phyloP scores from a whole-genome alignment of 2,888 invertebrate species.

The Drosophila vallismaia region DNA sequence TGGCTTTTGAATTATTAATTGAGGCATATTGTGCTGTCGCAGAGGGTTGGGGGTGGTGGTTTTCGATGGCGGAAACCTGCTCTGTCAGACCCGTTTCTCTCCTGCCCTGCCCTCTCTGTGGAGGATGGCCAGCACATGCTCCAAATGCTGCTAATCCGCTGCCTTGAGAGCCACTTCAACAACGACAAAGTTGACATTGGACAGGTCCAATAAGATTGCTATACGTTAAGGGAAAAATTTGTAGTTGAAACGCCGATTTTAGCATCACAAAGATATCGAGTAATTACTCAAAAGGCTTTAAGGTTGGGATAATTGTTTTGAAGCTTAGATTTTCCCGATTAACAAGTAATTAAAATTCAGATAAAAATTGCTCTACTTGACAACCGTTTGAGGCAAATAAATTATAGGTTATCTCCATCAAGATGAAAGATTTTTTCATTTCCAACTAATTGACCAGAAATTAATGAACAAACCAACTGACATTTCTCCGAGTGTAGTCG shows the following conservation, averaged over 20 bases:
- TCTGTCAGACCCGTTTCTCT: slow-evolving; percentile 28
- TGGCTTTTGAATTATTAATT: slow-evolving; percentile 79
- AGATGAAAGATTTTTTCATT: too few relatives aligned
- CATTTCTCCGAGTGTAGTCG: background rate
- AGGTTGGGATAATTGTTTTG: too few relatives aligned
- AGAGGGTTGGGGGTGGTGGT: slow-evolving; percentile 9
- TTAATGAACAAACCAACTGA: background rate
- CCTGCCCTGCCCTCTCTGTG: slow-evolving; percentile 12
- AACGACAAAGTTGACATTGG: slow-evolving; percentile 74
- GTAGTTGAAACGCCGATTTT: too few relatives aligned
- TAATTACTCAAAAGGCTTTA: background rate
- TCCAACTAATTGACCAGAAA: too few relatives aligned
- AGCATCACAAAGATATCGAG: slow-evolving; percentile 8
- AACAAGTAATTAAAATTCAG: background rate
- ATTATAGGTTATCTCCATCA: background rate
- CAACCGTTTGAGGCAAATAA: background rate
- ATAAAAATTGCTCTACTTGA: background rate
- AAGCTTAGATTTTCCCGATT: background rate
- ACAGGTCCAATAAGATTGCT: slow-evolving; percentile 9
- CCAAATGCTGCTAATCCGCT: slow-evolving; percentile 27
- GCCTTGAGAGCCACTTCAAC: slow-evolving; percentile 55
- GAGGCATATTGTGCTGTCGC: slow-evolving; percentile 58
- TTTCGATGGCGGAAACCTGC: slow-evolving; percentile 26
- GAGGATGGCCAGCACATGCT: slow-evolving; percentile 41
- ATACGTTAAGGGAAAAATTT: slow-evolving; percentile 6